These are phyloP conservation scores for Sylvia borin DNA, from an alignment of 2,797 vertebrate species.

Conservation along the genomic window DNA sequence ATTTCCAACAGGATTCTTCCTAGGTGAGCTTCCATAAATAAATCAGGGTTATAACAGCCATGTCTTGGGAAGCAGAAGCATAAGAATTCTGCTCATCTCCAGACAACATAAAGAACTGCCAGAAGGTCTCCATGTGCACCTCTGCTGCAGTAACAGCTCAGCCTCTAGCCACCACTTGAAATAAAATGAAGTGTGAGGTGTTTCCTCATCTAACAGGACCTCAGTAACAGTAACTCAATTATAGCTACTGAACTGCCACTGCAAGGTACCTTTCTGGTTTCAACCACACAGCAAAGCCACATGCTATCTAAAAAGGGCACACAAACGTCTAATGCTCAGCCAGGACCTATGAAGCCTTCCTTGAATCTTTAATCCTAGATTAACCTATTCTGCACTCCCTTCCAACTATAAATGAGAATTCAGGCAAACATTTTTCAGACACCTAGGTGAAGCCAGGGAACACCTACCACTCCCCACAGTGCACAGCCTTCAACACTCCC, in stretches of 20 bases:
- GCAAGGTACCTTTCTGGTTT: not conserved
- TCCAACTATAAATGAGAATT: not conserved
- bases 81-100: not conserved
- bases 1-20: not conserved
- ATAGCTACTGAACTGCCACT: not conserved
- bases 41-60: not conserved
- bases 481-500: slow-evolving; percentile 95
- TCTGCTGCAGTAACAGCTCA: not conserved
- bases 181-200: not conserved
- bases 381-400: not conserved
- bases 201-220: not conserved
- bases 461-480: slow-evolving; percentile 86
- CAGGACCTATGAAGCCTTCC: not conserved
- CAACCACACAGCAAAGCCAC: not conserved
- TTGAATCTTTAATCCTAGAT: not conserved
- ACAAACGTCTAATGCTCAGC: not conserved
- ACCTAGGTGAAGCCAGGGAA: not conserved
- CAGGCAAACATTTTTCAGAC: not conserved
- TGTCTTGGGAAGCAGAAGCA: not conserved
- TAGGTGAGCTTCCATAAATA: not conserved
- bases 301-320: not conserved
- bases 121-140: not conserved
- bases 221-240: not conserved
- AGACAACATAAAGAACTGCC: not conserved
- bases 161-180: not conserved